Evolutionary conservation across 2,113 vertebrate species (phyloP).

Genomic region (Nannobrachium achirus): DNA sequence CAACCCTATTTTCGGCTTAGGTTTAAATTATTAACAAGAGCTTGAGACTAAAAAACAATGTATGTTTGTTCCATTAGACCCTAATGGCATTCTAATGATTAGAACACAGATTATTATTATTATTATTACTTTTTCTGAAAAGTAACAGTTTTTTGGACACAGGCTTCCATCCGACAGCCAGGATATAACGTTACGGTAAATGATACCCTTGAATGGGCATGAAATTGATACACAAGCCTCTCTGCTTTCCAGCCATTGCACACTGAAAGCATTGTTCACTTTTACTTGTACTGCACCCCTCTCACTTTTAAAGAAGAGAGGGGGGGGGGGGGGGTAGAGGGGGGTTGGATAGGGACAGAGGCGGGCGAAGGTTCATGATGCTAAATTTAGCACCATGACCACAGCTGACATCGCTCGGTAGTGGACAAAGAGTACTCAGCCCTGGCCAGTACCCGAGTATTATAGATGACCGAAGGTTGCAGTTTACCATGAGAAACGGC

Average conservation of each 20-base stretch:
- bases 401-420: constrained; percentile 30
- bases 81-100: too few species aligned
- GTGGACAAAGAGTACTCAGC: constrained; percentile 53
- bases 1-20: too few species aligned
- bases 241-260: constrained; percentile 49
- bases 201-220: constrained; percentile 65
- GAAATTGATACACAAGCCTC: constrained; percentile 51
- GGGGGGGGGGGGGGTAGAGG: background rate
- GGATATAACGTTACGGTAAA: constrained; percentile 66
- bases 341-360: constrained; percentile 17
- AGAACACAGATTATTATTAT: too few species aligned
- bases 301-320: constrained; percentile 54
- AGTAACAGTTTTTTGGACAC: too few species aligned
- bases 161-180: too few species aligned
- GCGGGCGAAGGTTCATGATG: constrained; percentile 2
- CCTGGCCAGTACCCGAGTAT: too few species aligned
- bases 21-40: too few species aligned
- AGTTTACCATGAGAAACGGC: too few species aligned
- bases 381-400: constrained; percentile 64
- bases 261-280: constrained; percentile 65
- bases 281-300: constrained; percentile 62
- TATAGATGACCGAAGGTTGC: too few species aligned
- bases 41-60: too few species aligned
- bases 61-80: too few species aligned
- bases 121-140: too few species aligned